Conservation (phyloP, 2,888 invertebrate species). For the Tyria jacobaeae region DNA sequence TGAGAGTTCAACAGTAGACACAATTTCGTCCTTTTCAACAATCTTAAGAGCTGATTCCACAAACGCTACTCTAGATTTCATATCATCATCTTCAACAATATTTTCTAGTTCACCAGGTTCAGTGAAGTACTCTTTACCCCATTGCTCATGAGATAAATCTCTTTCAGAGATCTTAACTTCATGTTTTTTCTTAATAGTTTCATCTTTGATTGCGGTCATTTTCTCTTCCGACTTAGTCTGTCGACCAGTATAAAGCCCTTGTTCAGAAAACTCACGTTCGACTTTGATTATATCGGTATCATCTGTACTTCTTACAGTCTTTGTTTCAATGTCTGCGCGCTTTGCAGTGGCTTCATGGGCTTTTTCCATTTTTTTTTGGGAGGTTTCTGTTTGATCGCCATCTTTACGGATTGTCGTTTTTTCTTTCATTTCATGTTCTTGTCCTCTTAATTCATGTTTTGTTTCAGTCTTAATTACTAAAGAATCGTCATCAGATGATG, state of each 20-base stretch:
- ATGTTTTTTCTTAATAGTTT: constrained; percentile 78
- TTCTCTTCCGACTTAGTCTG: constrained; percentile 82
- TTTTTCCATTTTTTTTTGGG: constrained; percentile 83
- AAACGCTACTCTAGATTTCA: constrained; percentile 74
- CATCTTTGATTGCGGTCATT: constrained; percentile 83
- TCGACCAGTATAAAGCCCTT: constrained; percentile 79
- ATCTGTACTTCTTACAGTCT: constrained; percentile 79
- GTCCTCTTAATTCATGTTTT: constrained; percentile 78
- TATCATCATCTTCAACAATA: constrained; percentile 77
- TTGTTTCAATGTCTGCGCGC: constrained; percentile 79
- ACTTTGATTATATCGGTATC: constrained; percentile 77
- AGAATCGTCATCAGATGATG: constrained; percentile 82
- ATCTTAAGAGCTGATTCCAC: constrained; percentile 79
- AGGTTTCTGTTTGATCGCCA: constrained; percentile 82
- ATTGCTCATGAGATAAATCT: constrained; percentile 83
- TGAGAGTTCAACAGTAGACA: constrained; percentile 76
- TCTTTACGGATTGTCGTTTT: constrained; percentile 78
- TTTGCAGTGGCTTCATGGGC: constrained; percentile 83
- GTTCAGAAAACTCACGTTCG: constrained; percentile 78
- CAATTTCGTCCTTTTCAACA: constrained; percentile 79
- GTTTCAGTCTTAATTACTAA: constrained; percentile 81
- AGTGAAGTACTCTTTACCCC: constrained; percentile 85
- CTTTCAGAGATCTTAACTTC: constrained; percentile 84
- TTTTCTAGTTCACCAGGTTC: constrained; percentile 81
- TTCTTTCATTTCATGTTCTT: constrained; percentile 83